A percentile compares a stretch with the other conserved stretches of the same genome.
Conservation (phyloP, 30 jellyfish, hydroid and myxozoan genomes). For the Haliclystus octoradiatus region DNA sequence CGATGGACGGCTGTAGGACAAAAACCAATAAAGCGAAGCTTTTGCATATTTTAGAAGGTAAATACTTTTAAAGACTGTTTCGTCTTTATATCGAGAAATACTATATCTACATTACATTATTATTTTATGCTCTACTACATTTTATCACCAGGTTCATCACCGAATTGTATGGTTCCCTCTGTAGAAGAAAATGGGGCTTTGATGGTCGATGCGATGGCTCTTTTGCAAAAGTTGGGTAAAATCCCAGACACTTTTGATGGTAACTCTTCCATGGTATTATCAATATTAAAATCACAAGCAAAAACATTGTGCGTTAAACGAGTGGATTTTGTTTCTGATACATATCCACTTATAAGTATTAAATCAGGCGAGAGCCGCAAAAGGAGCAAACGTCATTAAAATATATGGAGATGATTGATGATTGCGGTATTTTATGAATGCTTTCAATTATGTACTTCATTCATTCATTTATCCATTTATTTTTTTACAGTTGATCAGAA, state of each 20-base stretch:
- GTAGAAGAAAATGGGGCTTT: slow-evolving; percentile 5
- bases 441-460: too few species aligned
- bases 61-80: too few species aligned
- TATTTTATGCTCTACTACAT: too few species aligned
- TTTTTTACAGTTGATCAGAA: too few species aligned
- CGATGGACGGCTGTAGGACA: slow-evolving; percentile 10
- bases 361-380: slow-evolving; percentile 25
- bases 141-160: too few species aligned
- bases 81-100: not conserved
- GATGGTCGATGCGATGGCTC: slow-evolving; percentile 34
- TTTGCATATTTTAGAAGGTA: not conserved
- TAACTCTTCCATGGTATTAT: slow-evolving; percentile 6
- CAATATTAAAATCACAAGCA: slow-evolving; percentile 6
- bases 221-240: slow-evolving; percentile 16
- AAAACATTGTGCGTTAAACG: not conserved
- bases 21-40: slow-evolving; percentile 15
- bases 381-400: too few species aligned
- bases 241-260: slow-evolving; percentile 34
- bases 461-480: too few species aligned
- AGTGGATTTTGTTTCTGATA: slow-evolving; percentile 37
- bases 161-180: not conserved
- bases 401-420: too few species aligned
- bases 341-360: slow-evolving; percentile 33
- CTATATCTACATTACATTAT: too few species aligned
- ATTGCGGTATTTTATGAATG: too few species aligned